These are phyloP conservation scores for Atta colombica DNA, from an alignment of 1,140 invertebrate species.

Conservation along the genomic window DNA sequence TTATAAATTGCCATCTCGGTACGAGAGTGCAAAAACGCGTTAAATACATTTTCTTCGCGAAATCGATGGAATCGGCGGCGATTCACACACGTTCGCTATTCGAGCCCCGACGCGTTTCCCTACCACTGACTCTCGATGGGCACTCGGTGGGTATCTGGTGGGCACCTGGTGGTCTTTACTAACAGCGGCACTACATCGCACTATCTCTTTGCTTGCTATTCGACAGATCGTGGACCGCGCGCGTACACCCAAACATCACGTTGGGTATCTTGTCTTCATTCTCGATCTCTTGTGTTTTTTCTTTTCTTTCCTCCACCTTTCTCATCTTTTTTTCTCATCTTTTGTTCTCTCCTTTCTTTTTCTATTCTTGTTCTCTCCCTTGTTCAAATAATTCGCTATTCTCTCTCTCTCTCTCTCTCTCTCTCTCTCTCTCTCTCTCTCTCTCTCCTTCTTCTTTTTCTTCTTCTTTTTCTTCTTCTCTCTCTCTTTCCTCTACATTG, in stretches of 20 bases:
- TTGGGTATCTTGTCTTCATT: not conserved
- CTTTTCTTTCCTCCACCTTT: not conserved
- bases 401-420: not conserved
- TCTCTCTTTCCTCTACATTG: not conserved
- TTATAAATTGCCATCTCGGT: not conserved
- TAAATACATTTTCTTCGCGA: conserved; percentile 13
- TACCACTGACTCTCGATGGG: conserved; percentile 42
- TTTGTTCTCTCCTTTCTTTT: not conserved
- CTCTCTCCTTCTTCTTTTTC: no score
- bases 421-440: not conserved
- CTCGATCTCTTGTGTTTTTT: not conserved
- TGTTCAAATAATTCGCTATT: not conserved
- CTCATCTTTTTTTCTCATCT: not conserved
- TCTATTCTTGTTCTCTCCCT: not conserved
- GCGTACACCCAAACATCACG: conserved; percentile 23
- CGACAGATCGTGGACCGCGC: conserved; percentile 54
- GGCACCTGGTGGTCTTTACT: conserved; percentile 52
- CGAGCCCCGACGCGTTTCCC: conserved; percentile 12
- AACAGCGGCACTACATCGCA: conserved; percentile 35
- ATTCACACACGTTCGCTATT: conserved; percentile 14
- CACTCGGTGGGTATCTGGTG: conserved; percentile 46
- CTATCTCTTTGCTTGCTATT: conserved; percentile 59
- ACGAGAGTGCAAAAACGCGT: not conserved
- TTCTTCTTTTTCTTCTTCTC: not conserved
- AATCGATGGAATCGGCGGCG: not conserved